Base-by-base conservation (phyloP, 2,113 vertebrate genomes). In the Oxygymnocypris stewartii region DNA sequence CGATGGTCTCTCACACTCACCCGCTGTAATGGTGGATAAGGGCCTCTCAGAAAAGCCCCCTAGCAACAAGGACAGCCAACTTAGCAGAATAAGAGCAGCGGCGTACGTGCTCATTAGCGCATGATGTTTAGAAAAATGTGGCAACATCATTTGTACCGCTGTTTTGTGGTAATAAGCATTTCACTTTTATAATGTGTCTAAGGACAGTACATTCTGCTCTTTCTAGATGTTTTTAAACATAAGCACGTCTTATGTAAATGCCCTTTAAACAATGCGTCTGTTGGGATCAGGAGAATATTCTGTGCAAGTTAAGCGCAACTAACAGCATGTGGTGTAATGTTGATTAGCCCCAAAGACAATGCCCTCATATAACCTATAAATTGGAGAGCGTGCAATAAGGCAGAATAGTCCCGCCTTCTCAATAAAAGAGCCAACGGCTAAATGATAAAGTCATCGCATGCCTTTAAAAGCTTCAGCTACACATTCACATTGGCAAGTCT, bases 1-100 rank as follows among this genome's bases (percentile, higher is more conserved):
- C 69, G 4, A 2, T 23, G 69, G 69, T 71, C 67, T 71, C 67
- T 71, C 67, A 37, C 67, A 20, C 63, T 7, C 63, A 67, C 31
- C 14, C 14, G 8, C 69, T 75, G 23, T 47, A 47, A 47, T 9
- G 75, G 75, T 14, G 6, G 18, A 73, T 73, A 73, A 73, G 35
- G 9, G 18, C 69, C 69, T 78, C 47, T 78, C 28, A 51, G 25
- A 35, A 67, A 77, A 83, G 69, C 20, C 86, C 74, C 63, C 31
- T 57, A 76, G 85, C 78, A 85, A 85, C 86, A 73, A 12, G 37
- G 18, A 42, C 4, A 18, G 16, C 31, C 65, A 20, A 20, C 31
- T 37, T 37, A 23, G 35, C 35, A 37, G 69, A 87, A 69, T n/a
- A 82, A 87, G n/a, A 75, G 23, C 40, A 47, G 73, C 4, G 18